Base-by-base conservation (phyloP, 1,140 invertebrate species). In the Drosophila micromelanica region DNA sequence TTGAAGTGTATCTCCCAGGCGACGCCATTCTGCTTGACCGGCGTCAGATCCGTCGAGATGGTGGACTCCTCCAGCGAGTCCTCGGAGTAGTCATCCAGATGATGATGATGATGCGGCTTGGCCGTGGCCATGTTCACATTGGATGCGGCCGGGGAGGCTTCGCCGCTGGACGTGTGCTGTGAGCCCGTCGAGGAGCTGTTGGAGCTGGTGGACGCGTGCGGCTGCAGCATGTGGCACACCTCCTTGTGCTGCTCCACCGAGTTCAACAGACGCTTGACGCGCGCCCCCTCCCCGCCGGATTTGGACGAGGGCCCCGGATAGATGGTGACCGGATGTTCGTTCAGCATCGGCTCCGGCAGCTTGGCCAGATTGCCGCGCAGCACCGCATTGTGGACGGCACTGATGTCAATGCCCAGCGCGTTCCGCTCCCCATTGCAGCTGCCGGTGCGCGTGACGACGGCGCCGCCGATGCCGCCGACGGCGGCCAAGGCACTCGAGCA, bases 1-100 rank as follows among this genome's bases (percentile, higher is more conserved):
- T 89, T 91, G 27, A 97, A 93, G 49, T 96, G 95, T 35, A 97
- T 96, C 93, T 97, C 96, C 96, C 96, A 96, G 56, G 96, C 96
- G 45, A 97, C 96, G 75, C 96, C 96, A 78, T 95, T 94, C 70
- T 96, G 94, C 92, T 96, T 96, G 84, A 94, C 94, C 75, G 93
- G 93, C 67, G 93, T 94, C 82, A 92, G 72, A 93, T 93, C 67
- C 93, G 93, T 82, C 92, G 93, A 78, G 92, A 93, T 68, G 86
- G 92, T 52, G 90, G 95, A 94, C 71, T 95, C 93, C 80, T 97
- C 96, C 49, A 97, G 89, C 3, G 96, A 97, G 90, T 97, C 96
- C 90, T 97, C 96, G 5, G 96, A 97, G 90, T 97, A 97, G 62
- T 95, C 95, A 8, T 92, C 91, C 46, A 78, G 32, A 7, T 35